Conservation (phyloP, 2,113 vertebrate genomes). For the Cyphomyrus plagiostoma region DNA sequence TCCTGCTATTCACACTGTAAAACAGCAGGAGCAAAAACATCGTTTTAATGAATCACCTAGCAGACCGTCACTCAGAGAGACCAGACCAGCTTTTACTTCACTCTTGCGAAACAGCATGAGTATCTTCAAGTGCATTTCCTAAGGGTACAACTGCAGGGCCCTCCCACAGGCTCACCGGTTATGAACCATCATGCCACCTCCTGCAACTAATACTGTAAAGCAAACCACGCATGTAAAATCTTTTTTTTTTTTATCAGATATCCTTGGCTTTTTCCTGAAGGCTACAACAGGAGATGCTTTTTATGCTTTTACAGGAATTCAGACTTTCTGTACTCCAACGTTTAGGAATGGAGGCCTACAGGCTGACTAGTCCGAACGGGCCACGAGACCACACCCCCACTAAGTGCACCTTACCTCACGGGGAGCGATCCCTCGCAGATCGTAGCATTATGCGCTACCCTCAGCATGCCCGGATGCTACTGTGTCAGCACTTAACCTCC, state of each 20-base stretch:
- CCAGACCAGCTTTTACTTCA: background rate
- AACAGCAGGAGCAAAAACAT: background rate
- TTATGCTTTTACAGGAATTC: background rate
- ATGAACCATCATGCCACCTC: background rate
- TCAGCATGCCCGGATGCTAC: background rate
- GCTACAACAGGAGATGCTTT: background rate
- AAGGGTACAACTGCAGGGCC: background rate
- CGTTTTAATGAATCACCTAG: background rate
- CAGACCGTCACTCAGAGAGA: background rate
- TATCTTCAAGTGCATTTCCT: background rate
- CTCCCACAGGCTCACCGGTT: background rate
- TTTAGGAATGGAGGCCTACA: background rate
- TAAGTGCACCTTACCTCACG: background rate
- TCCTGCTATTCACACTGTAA: background rate
- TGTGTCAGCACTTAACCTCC: constrained; percentile 8
- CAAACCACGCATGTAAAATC: background rate
- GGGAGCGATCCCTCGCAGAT: background rate
- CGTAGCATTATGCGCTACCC: background rate
- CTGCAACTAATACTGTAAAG: background rate
- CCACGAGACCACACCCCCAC: background rate
- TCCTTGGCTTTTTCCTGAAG: background rate
- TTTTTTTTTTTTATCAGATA: background rate
- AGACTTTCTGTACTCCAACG: background rate
- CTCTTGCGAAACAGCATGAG: background rate
- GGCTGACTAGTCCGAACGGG: background rate